A percentile compares a stretch with the other conserved stretches of the same genome.
phyloP scores from a whole-genome alignment of 2,888 invertebrate genomes.

The Rotaria macrura region DNA sequence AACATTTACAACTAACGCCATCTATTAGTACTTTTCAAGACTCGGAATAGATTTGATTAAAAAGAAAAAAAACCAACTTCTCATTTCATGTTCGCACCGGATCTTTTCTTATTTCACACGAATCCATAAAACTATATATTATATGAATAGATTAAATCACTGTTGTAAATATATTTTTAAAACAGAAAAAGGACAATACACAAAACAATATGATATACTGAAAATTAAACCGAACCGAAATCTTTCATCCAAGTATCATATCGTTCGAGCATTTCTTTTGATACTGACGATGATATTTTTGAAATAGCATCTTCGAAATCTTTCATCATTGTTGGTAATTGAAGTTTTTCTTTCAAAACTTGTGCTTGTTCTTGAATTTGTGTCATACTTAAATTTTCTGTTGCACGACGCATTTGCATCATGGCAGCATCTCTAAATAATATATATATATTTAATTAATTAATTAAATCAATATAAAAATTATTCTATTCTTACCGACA shows the following conservation, averaged over 20 bases:
- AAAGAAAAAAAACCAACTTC: too few relatives aligned
- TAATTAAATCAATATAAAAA: slow-evolving; percentile 13
- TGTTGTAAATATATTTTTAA: too few relatives aligned
- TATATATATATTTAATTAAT: too few relatives aligned
- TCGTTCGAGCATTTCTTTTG: slow-evolving; percentile 80
- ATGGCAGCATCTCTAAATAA: slow-evolving; percentile 70
- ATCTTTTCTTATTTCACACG: too few relatives aligned
- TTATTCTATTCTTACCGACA: slow-evolving; percentile 61
- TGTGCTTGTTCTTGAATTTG: slow-evolving; percentile 71
- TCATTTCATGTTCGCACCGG: too few relatives aligned
- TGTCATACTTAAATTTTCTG: slow-evolving; percentile 79
- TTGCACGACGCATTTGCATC: slow-evolving; percentile 95
- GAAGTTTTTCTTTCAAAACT: slow-evolving; percentile 70
- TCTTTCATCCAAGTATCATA: slow-evolving; percentile 95
- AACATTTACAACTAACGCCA: too few relatives aligned
- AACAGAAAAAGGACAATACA: not conserved
- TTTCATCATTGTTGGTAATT: slow-evolving; percentile 76
- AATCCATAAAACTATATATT: too few relatives aligned
- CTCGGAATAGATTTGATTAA: too few relatives aligned
- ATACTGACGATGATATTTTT: slow-evolving; percentile 90
- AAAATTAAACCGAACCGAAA: slow-evolving; percentile 63
- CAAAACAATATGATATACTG: not conserved
- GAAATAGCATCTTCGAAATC: slow-evolving; percentile 85
- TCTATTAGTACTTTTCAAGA: too few relatives aligned
- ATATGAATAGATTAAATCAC: too few relatives aligned